Conservation (phyloP, 2,797 vertebrate genomes). For the Linurgus olivaceus region DNA sequence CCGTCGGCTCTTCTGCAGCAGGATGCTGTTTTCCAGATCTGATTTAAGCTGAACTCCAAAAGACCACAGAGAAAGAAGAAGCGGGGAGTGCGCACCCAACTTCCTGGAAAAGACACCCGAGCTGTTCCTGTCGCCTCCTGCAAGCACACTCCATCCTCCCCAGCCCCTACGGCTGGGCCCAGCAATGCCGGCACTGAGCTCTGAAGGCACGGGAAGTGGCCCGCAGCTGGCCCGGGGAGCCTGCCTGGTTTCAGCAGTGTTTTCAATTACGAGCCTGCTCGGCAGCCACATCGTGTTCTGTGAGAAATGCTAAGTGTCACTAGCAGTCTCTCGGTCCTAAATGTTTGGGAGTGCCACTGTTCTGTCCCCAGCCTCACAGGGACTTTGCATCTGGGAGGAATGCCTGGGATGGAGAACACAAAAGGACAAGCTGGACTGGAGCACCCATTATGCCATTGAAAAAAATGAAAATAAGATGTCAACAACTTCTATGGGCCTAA, state of each 20-base stretch:
- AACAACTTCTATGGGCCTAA: conserved; percentile 29
- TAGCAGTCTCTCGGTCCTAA: background rate
- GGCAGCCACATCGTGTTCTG: background rate
- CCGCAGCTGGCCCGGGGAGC: background rate
- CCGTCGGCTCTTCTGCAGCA: background rate
- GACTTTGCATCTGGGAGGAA: background rate
- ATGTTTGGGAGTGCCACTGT: background rate
- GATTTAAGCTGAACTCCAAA: background rate
- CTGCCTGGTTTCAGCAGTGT: background rate
- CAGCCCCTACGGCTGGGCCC: background rate
- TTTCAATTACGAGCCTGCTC: conserved; percentile 40
- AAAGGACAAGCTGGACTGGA: background rate
- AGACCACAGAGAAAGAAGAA: conserved; percentile 18
- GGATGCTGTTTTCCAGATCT: background rate
- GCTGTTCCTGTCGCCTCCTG: background rate
- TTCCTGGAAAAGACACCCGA: conserved; percentile 23
- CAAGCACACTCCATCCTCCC: background rate
- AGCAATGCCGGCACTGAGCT: background rate
- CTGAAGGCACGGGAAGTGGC: background rate
- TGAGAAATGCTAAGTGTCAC: background rate
- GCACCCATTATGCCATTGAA: background rate
- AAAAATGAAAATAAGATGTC: conserved; percentile 46
- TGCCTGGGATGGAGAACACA: conserved; percentile 13
- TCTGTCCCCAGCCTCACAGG: background rate
- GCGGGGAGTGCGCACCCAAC: background rate